These are phyloP conservation scores for Syngnathus rostellatus DNA, from an alignment of 2,797 vertebrate species.

Conservation along the genomic window DNA sequence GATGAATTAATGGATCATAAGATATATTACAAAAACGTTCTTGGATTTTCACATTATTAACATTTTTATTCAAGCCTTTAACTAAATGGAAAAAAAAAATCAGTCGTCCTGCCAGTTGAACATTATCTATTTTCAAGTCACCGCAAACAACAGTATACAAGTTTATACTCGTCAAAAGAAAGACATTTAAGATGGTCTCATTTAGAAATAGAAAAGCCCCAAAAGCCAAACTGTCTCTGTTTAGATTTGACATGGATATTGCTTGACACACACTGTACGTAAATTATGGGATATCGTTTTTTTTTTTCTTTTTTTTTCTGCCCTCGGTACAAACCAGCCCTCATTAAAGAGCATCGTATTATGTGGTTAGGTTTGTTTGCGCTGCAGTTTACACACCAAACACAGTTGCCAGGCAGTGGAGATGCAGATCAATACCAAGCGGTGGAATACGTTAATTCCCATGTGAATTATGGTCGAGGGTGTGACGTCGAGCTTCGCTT, in stretches of 20 bases:
- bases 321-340: constrained; percentile 22
- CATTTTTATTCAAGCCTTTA: too few species aligned
- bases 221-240: constrained; percentile 7
- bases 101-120: too few species aligned
- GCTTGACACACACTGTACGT: constrained; percentile 43
- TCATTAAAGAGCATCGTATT: constrained; percentile 45
- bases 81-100: too few species aligned
- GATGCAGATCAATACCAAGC: constrained; percentile 53
- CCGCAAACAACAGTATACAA: neutral
- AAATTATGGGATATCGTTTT: constrained; percentile 42
- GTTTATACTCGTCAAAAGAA: neutral
- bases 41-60: too few species aligned
- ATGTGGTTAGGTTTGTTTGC: constrained; percentile 55
- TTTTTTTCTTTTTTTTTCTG: constrained; percentile 10
- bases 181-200: neutral
- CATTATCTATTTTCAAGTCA: neutral
- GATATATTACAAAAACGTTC: too few species aligned
- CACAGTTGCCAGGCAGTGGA: constrained; percentile 50
- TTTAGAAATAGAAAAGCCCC: neutral
- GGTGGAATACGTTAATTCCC: constrained; percentile 51
- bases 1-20: too few species aligned
- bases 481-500: constrained; percentile 21
- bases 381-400: constrained; percentile 45
- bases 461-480: constrained; percentile 42
- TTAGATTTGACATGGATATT: constrained; percentile 35